Conservation (phyloP, 2,113 vertebrate genomes). For the Aegotheles bennettii region DNA sequence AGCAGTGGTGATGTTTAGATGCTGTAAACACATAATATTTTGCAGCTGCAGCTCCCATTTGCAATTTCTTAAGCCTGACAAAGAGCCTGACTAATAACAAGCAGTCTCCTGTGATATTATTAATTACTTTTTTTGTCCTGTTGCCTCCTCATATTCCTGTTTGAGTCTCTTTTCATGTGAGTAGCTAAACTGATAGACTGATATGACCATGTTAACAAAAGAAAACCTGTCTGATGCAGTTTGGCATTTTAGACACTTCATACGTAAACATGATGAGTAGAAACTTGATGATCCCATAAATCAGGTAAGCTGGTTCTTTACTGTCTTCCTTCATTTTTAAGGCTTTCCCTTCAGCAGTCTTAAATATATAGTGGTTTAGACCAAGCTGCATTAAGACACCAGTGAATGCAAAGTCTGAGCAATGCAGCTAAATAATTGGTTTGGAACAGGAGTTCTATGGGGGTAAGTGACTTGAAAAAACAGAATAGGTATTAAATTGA, state of each 20-base stretch:
- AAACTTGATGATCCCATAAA: neutral
- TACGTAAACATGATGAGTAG: neutral
- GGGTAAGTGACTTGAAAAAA: neutral
- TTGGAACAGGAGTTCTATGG: neutral
- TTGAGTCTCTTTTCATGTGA: neutral
- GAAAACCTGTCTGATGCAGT: neutral
- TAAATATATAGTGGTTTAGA: neutral
- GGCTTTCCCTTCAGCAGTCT: neutral
- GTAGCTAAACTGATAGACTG: neutral
- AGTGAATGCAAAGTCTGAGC: neutral
- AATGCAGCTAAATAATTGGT: neutral
- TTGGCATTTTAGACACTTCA: neutral
- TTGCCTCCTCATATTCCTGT: neutral
- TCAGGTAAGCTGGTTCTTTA: neutral
- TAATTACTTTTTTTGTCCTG: neutral
- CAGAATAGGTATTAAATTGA: neutral
- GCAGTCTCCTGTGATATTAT: neutral
- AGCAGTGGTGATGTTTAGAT: neutral
- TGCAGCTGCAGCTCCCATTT: neutral
- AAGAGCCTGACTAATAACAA: neutral
- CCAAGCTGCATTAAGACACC: neutral
- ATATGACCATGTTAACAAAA: neutral
- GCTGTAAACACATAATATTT: neutral
- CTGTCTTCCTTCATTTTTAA: neutral
- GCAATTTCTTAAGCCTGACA: neutral